Base-by-base conservation (phyloP, 2,888 invertebrate genomes). In the Xestia rhomboidea region DNA sequence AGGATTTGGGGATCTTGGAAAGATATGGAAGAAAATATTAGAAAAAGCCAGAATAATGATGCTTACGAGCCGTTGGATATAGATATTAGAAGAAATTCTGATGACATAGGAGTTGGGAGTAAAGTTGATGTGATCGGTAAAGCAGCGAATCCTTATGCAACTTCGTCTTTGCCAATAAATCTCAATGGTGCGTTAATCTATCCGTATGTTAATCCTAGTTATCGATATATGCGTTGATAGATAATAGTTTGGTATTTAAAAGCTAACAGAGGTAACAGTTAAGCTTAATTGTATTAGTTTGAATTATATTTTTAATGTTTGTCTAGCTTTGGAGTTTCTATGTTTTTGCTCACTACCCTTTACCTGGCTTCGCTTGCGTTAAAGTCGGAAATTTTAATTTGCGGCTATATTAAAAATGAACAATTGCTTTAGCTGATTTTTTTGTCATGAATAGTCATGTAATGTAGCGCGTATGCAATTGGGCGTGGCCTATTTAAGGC, bases 1-100 rank as follows among this genome's bases (percentile, higher is more conserved):
- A 79, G 72, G 41, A 72, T 79, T 11, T 84, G 76, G 68, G 74
- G 71, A 13, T 13, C 57, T 4, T 87, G 79, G 82, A 87, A 84
- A 24, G 79, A 85, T 11, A 64, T 70, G 11, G 85, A 82, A 44
- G 62, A 79, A 3, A 79, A 72, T 18, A 64, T 76, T 15, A 69
- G 38, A 11, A 79, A 72, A 4, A 51, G 51, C 1, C 64, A 70
- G 13, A 27, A 0, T 13, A 27, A 57, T 74, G 34, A 27, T 34
- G 6, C 5, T 24, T 66, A 67, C 7, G n/a, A 54, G 13, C 57
- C 76, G 11, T n/a, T 60, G 0, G 62, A 79, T 11, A 44, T 74
- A 44, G 74, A 86, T 71, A 75, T 81, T 0, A 62, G 75, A 66
- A 76, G 81, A n/a, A 63, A 8, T 54, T 21, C 54, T 4, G 30